Percentiles rank a stretch among this genome's conserved stretches.
Evolutionary conservation across 2,797 vertebrate species (phyloP).

Genomic region (Premnoplex brunnescens): DNA sequence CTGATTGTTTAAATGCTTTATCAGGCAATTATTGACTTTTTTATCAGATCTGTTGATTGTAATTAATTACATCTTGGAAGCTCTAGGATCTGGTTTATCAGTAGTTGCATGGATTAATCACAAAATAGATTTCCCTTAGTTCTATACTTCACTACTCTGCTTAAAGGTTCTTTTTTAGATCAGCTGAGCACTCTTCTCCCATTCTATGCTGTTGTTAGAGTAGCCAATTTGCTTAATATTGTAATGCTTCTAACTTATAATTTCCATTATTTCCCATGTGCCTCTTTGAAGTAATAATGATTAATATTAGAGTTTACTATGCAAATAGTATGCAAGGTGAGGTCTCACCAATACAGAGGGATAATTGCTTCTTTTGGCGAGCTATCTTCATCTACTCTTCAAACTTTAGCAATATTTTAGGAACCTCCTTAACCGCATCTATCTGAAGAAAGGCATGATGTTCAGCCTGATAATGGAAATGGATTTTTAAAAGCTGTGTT

Average conservation of each 20-base stretch:
- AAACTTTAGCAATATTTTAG: neutral
- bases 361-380: neutral
- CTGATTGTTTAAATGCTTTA: neutral
- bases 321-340: neutral
- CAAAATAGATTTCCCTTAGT: neutral
- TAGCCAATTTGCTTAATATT: neutral
- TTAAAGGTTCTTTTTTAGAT: neutral
- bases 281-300: neutral
- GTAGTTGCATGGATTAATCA: neutral
- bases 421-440: neutral
- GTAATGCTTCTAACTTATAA: neutral
- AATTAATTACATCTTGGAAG: neutral
- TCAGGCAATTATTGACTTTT: neutral
- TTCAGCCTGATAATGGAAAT: neutral
- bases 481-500: neutral
- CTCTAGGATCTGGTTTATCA: neutral
- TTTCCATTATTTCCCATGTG: neutral
- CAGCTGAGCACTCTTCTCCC: neutral
- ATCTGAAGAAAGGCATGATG: neutral
- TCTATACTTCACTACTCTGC: neutral
- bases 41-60: neutral
- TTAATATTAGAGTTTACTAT: neutral
- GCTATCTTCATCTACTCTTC: neutral
- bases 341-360: neutral
- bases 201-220: neutral